Evolutionary conservation across 2,113 vertebrate species (phyloP).

Genomic region (Psilopsiagon aurifrons): DNA sequence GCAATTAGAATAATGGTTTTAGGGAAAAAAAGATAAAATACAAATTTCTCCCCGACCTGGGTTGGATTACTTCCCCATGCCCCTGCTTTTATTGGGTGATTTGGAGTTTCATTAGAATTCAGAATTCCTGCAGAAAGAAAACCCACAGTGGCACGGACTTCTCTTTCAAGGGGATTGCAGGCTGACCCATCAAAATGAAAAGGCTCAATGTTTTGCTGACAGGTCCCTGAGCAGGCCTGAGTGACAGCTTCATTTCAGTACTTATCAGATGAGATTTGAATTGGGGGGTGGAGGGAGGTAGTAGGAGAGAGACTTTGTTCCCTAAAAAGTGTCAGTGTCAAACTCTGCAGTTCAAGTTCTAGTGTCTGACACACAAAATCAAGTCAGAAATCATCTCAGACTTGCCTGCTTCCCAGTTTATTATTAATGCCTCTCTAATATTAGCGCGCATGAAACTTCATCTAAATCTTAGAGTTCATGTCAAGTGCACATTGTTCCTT

Average conservation of each 20-base stretch:
- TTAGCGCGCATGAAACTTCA: slow-evolving; percentile 28
- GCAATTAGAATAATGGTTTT: slow-evolving; percentile 73
- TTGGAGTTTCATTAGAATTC: slow-evolving; percentile 88
- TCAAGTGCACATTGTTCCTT: background rate
- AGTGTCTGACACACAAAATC: slow-evolving; percentile 72
- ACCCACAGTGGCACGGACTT: slow-evolving; percentile 74
- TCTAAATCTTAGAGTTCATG: slow-evolving; percentile 49
- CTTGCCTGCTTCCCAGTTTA: slow-evolving; percentile 54
- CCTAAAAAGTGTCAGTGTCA: slow-evolving; percentile 87
- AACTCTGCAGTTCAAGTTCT: slow-evolving; percentile 82
- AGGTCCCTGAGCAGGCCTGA: slow-evolving; percentile 83
- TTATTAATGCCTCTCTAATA: slow-evolving; percentile 68
- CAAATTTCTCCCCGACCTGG: slow-evolving; percentile 78
- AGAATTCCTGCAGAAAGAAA: slow-evolving; percentile 82
- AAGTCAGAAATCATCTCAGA: slow-evolving; percentile 47
- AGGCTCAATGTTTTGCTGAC: slow-evolving; percentile 83
- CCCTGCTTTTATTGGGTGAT: slow-evolving; percentile 83
- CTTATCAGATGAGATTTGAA: slow-evolving; percentile 83
- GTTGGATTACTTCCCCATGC: slow-evolving; percentile 79
- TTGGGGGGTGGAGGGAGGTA: slow-evolving; percentile 64
- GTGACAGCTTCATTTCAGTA: slow-evolving; percentile 88
- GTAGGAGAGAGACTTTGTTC: slow-evolving; percentile 80
- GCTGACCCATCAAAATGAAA: slow-evolving; percentile 89
- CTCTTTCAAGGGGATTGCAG: slow-evolving; percentile 83
- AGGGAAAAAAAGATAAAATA: slow-evolving; percentile 71